Percentiles rank a stretch among this genome's conserved stretches.
phyloP scores from a whole-genome alignment of 2,888 invertebrate genomes.

The Ashinkailepas kermadecensis region DNA sequence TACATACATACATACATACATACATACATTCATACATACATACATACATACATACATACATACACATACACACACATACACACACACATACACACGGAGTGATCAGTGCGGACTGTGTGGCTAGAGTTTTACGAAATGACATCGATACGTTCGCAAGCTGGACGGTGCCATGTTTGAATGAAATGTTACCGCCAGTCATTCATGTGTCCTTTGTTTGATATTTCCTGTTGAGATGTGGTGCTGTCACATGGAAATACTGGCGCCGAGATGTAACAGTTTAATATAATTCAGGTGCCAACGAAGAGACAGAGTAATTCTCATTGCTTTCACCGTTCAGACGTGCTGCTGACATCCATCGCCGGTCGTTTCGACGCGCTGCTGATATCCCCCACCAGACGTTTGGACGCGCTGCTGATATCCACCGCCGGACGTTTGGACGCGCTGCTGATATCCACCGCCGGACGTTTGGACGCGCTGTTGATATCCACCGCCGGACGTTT shows the following conservation, averaged over 20 bases:
- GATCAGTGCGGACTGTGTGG: not conserved
- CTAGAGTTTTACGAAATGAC: not conserved
- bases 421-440: no score
- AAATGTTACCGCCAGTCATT: not conserved
- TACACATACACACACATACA: not conserved
- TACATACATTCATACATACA: not conserved
- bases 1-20: no score
- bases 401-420: no score
- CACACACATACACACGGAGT: not conserved
- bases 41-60: not conserved
- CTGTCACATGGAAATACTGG: not conserved
- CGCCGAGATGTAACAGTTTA: not conserved
- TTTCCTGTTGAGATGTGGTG: not conserved
- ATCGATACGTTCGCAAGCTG: not conserved
- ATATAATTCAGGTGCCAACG: slow-evolving; percentile 3
- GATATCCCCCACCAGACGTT: no score
- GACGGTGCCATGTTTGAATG: no score
- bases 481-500: no score
- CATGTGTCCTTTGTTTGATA: not conserved
- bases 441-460: no score
- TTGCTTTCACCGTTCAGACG: no score
- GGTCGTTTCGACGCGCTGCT: no score
- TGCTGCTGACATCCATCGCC: no score
- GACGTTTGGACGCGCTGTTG: no score
- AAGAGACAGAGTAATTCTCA: no score